Base-by-base conservation (phyloP, 1,140 invertebrate genomes). In the Lepidostoma basale region DNA sequence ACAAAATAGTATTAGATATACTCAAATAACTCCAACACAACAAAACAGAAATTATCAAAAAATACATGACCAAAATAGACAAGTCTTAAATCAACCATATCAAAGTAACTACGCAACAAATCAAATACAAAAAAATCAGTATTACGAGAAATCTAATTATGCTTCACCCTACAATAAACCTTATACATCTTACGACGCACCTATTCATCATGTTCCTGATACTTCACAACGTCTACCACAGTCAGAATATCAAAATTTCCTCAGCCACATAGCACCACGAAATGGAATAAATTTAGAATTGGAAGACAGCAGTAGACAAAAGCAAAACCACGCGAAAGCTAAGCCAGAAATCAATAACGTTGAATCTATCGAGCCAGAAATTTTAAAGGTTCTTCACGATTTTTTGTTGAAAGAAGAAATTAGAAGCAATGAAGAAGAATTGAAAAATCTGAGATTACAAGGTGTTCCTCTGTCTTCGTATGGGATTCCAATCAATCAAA, bases 371-470 rank as follows among this genome's bases (percentile, higher is more conserved):
- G 62, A 63, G 9, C 44, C 40, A 22, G 44, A 49, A 18, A 42
- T 63, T 12, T 63, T 63, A 9, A 36, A 47, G 22, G 18, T 47
- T 6, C 22, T 63, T 12, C 44, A 63, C 4, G 14, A 33, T 49
- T 12, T 63, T 20, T 28, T 63, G 8, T 23, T 63, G 1, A 63
- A 63, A 49, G 62, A 63, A 49, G 62, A 63, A 36, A 36, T 30
- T 6, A 23, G 18, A 22, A 63, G 10, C 16, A 63, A 63, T 28
- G 44, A 47, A 6, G 28, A 63, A 49, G 62, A 63, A 49, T 28
- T 33, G 40, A 63, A 63, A 14, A 28, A 49, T 8, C 26, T 28
- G 12, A 23, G 14, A 30, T 30, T 44, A 0, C 44, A n/a, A 10
- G 44, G 44, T 14, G 62, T 47, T 18, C 62, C 62, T 3, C 23